Evolutionary conservation across 2,888 invertebrate species (phyloP).

Genomic region (Tanypteryx hageni): DNA sequence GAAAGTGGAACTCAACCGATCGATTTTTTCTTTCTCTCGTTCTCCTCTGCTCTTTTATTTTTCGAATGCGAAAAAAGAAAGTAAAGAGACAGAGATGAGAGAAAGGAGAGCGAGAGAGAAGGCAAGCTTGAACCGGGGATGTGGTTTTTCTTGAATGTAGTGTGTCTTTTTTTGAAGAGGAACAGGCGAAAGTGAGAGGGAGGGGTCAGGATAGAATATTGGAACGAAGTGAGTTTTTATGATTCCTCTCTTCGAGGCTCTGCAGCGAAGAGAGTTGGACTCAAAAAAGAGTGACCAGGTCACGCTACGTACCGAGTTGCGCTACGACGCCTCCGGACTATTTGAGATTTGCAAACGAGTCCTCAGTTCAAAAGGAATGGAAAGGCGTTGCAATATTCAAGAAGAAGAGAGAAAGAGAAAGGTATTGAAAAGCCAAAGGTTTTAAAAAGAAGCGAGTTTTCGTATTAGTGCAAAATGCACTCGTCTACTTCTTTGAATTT

Average conservation of each 20-base stretch:
- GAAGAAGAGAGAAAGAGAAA: background rate
- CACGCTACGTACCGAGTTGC: background rate
- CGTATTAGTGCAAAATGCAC: background rate
- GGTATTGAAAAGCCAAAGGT: background rate
- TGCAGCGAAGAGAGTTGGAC: background rate
- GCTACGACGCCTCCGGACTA: background rate
- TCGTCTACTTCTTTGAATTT: background rate
- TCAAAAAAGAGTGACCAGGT: background rate
- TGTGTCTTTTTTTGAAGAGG: background rate
- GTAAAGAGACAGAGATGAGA: background rate
- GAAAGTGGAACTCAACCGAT: background rate
- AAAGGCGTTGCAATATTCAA: constrained; percentile 24
- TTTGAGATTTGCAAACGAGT: background rate
- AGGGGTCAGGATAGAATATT: background rate
- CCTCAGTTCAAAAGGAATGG: background rate
- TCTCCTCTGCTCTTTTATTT: background rate
- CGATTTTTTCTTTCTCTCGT: background rate
- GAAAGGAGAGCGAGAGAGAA: background rate
- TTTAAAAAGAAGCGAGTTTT: background rate
- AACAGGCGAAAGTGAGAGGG: background rate
- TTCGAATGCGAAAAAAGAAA: background rate
- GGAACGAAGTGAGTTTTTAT: background rate
- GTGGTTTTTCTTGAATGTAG: background rate
- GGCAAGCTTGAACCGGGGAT: background rate
- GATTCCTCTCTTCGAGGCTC: too few relatives aligned